Conservation (phyloP, 2,797 vertebrate species). For the Hemibagrus guttatus region DNA sequence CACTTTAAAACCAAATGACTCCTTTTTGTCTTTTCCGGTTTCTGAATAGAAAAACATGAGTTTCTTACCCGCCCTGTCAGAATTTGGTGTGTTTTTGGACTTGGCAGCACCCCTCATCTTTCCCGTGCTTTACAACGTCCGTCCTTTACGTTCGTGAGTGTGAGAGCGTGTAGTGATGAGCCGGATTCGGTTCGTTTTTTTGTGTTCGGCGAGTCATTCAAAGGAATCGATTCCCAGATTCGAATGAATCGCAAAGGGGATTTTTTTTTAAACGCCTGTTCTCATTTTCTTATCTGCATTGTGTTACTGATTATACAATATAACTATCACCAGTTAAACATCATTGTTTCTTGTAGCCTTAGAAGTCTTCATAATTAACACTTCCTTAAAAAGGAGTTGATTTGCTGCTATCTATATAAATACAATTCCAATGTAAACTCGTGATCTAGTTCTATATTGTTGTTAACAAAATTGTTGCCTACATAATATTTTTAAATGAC, state of each 20-base stretch:
- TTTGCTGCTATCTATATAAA: neutral
- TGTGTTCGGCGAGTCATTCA: constrained; percentile 14
- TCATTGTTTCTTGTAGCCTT: neutral
- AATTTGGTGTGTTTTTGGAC: constrained; percentile 64
- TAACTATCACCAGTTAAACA: neutral
- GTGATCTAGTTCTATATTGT: neutral
- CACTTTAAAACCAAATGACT: constrained; percentile 19
- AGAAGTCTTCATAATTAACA: neutral
- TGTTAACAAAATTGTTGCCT: neutral
- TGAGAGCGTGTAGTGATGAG: neutral
- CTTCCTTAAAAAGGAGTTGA: neutral
- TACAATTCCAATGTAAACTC: neutral
- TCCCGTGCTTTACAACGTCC: constrained; percentile 37
- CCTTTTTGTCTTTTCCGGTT: neutral
- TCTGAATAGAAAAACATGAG: constrained; percentile 8
- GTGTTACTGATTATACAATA: neutral
- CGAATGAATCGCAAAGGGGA: neutral
- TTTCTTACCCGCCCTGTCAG: constrained; percentile 69
- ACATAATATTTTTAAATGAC: neutral
- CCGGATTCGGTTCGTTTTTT: constrained; percentile 9
- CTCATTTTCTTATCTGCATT: neutral
- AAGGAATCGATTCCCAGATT: neutral
- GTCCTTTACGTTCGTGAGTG: neutral
- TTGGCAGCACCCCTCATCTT: constrained; percentile 78
- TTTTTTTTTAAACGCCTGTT: neutral